Conservation (phyloP, 2,113 vertebrate species). For the Puntigrus tetrazona region DNA sequence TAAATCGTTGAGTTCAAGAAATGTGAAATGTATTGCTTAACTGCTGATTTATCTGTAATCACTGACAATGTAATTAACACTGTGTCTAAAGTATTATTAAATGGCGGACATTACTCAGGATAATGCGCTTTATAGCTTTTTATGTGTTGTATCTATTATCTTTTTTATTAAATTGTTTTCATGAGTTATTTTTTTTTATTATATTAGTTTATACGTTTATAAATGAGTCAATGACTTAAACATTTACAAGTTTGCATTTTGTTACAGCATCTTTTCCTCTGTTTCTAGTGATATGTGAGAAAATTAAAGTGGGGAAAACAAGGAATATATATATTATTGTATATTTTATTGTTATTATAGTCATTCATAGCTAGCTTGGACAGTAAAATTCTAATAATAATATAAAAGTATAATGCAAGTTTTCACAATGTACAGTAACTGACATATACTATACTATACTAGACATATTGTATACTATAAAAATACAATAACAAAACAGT, state of each 20-base stretch:
- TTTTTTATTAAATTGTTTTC: neutral
- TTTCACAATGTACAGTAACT: neutral
- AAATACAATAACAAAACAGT: neutral
- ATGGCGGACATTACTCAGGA: neutral
- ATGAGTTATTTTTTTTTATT: neutral
- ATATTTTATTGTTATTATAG: too few species aligned
- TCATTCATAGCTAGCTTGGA: neutral
- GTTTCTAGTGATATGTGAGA: neutral
- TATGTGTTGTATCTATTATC: neutral
- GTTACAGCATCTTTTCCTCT: neutral
- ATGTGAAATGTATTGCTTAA: neutral
- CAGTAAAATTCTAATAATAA: neutral
- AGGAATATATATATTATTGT: too few species aligned
- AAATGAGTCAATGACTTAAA: neutral
- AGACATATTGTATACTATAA: too few species aligned
- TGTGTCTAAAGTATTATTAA: neutral
- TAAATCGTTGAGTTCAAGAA: too few species aligned
- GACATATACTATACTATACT: too few species aligned
- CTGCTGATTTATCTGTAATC: neutral
- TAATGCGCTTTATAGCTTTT: neutral
- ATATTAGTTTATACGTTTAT: neutral
- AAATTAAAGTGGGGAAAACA: neutral
- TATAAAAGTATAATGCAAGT: neutral
- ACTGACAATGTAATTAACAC: neutral
- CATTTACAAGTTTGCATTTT: neutral